These are phyloP conservation scores for Drosophila gunungcola DNA, from an alignment of 1,140 invertebrate species.

Conservation along the genomic window DNA sequence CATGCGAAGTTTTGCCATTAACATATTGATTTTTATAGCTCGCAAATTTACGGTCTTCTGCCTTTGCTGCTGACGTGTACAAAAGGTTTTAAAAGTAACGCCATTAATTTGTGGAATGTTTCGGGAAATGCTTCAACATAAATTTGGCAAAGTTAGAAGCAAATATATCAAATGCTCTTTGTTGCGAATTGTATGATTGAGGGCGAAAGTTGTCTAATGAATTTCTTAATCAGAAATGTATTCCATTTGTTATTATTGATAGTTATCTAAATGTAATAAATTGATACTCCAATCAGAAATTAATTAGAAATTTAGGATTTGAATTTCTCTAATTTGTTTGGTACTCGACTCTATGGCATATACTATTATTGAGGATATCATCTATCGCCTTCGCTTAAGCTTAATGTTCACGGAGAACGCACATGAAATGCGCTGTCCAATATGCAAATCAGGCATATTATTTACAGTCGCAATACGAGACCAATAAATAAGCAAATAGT, in stretches of 20 bases:
- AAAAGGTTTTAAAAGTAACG: constrained; percentile 78
- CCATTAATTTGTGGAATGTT: constrained; percentile 73
- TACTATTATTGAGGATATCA: neutral
- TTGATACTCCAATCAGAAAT: constrained; percentile 21
- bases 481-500: constrained; percentile 70
- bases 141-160: constrained; percentile 38
- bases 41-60: constrained; percentile 74
- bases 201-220: constrained; percentile 34
- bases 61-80: constrained; percentile 54
- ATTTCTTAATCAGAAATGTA: constrained; percentile 40
- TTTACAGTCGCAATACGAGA: constrained; percentile 35
- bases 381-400: neutral
- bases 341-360: neutral
- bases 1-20: constrained; percentile 66
- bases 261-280: constrained; percentile 36
- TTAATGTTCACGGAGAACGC: neutral
- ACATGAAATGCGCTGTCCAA: constrained; percentile 26
- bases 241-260: constrained; percentile 23
- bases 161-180: constrained; percentile 38
- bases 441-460: constrained; percentile 40
- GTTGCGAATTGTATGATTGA: constrained; percentile 21
- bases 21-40: constrained; percentile 83
- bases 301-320: constrained; percentile 2
- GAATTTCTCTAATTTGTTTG: constrained; percentile 4
- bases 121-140: constrained; percentile 56